Evolutionary conservation across 2,113 vertebrate genomes (phyloP).

Genomic region (Pachypanchax playfairii): DNA sequence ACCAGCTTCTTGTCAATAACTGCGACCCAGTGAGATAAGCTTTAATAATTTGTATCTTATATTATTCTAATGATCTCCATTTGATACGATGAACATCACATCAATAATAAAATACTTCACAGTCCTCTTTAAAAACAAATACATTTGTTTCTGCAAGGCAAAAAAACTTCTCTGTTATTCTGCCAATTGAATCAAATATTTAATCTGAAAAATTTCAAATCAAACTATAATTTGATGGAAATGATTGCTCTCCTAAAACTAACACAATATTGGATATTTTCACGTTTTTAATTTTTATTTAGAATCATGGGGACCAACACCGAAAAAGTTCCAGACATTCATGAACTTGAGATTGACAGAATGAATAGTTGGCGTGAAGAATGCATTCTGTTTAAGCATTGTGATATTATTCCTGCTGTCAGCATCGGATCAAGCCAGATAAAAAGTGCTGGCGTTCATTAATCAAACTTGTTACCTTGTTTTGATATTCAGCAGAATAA

Average conservation of each 20-base stretch:
- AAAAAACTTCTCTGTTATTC: too few species aligned
- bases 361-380: slow-evolving; percentile 10
- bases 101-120: too few species aligned
- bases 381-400: slow-evolving; percentile 9
- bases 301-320: neutral
- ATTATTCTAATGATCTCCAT: too few species aligned
- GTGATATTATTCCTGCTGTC: slow-evolving; percentile 41
- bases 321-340: neutral
- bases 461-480: slow-evolving; percentile 64
- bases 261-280: neutral
- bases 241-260: neutral
- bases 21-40: too few species aligned
- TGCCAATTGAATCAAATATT: too few species aligned
- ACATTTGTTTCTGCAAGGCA: too few species aligned
- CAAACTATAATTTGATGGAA: neutral
- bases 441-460: slow-evolving; percentile 49
- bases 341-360: slow-evolving; percentile 22
- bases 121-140: too few species aligned
- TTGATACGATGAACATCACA: too few species aligned
- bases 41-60: too few species aligned
- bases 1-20: too few species aligned
- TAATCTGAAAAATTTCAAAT: neutral
- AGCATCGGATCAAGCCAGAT: slow-evolving; percentile 35
- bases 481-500: slow-evolving; percentile 50
- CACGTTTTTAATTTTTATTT: neutral